Evolutionary conservation across 1,140 invertebrate genomes (phyloP), one percentile per base, ranked within the genome.

Genomic region (Hetaerina americana): DNA sequence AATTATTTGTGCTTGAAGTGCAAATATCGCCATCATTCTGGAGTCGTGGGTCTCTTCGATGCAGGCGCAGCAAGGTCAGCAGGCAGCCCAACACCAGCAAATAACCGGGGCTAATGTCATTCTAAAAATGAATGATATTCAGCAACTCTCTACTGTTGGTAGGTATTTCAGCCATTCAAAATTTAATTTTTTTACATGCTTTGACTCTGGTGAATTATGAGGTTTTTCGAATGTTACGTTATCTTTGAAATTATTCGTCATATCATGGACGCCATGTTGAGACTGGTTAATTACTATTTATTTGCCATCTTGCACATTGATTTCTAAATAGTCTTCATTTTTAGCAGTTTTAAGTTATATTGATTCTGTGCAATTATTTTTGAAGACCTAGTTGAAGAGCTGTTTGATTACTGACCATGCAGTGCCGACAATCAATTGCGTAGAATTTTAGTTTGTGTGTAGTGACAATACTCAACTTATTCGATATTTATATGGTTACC

Each of bases 111-210:
- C 84, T 74, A 86, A 84, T 76, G 86, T 90, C 75, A 87, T 90
- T 76, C 78, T 89, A 69, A 90, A 90, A 81, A 90, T 90, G 88
- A 88, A 88, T 78, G 89, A 90, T 75, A 86, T 90, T 75, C 87
- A 86, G 78, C 87, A 88, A 78, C 83, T 89, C 76, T 87, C 87
- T 68, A 87, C 84, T 57, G 87, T 88, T 31, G 89, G 88, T 89
- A 81, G 82, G 86, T 86, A 68, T n/a, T n/a, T n/a, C n/a, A n/a
- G n/a, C n/a, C n/a, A n/a, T n/a, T n/a, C 5, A n/a, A n/a, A n/a
- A n/a, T n/a, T n/a, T n/a, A n/a, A n/a, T n/a, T 12, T 12, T n/a
- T n/a, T n/a, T n/a, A n/a, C n/a, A n/a, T n/a, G n/a, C n/a, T n/a
- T n/a, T n/a, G n/a, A n/a, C n/a, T n/a, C n/a, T n/a, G n/a, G n/a